Percentiles rank a stretch among this genome's conserved stretches.
phyloP scores from a whole-genome alignment of 1,140 invertebrate species.

The Liolophura sinensis region DNA sequence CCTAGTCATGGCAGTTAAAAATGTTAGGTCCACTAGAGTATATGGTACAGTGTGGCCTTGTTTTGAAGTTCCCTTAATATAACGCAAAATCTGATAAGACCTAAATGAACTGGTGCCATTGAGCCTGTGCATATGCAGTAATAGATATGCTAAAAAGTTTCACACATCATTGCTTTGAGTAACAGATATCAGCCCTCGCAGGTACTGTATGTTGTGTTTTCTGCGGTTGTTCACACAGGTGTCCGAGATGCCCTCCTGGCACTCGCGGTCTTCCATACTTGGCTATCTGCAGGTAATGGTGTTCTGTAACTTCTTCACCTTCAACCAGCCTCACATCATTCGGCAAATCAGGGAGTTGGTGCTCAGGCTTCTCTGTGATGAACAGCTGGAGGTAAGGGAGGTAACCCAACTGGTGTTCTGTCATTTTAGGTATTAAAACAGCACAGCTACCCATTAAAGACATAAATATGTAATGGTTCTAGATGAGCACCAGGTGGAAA shows the following conservation, averaged over 20 bases:
- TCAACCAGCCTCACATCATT: conserved; percentile 35
- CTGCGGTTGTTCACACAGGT: conserved; percentile 41
- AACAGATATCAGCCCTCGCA: no score
- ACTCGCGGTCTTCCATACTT: conserved; percentile 71
- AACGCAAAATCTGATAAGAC: no score
- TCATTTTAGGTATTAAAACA: no score
- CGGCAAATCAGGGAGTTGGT: conserved; percentile 43
- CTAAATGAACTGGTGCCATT: no score
- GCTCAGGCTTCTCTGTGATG: conserved; percentile 52
- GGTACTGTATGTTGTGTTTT: conserved; percentile 10
- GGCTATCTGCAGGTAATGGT: conserved; percentile 79
- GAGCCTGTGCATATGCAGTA: no score
- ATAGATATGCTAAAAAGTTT: no score
- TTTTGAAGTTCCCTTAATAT: no score
- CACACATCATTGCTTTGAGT: no score
- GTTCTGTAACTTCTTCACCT: conserved; percentile 79
- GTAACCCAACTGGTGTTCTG: no score
- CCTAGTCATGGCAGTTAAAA: no score
- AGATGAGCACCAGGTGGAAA: neutral
- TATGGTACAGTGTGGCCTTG: no score
- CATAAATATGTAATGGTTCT: neutral
- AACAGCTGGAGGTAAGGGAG: conserved; percentile 51
- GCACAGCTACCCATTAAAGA: neutral
- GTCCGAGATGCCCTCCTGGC: conserved; percentile 71
- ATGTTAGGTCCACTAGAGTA: no score